Conservation (phyloP, 2,888 invertebrate species). For the Elegia similella region DNA sequence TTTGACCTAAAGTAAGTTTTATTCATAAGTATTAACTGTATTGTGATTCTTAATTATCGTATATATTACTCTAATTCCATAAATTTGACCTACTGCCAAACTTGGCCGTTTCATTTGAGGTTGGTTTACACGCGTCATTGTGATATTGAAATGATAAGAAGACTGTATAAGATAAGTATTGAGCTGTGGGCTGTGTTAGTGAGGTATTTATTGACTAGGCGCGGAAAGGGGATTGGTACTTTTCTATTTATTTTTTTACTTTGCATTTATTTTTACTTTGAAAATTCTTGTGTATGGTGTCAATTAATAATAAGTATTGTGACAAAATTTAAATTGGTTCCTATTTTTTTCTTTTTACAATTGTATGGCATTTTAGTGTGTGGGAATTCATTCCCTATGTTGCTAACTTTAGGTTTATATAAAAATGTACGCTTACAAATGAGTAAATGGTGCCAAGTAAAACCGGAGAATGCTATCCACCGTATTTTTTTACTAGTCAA, state of each 20-base stretch:
- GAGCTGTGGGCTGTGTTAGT: conserved; percentile 49
- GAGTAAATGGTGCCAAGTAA: conserved; percentile 4
- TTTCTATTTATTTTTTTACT: conserved; percentile 29
- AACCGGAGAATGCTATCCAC: not conserved
- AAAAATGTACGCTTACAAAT: not conserved
- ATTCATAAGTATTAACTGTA: conserved; percentile 77
- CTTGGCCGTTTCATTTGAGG: conserved; percentile 44
- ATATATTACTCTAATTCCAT: conserved; percentile 60
- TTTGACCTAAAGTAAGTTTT: conserved; percentile 63
- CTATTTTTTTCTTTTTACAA: not conserved
- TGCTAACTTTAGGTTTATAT: not conserved
- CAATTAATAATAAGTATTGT: not conserved
- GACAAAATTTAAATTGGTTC: not conserved
- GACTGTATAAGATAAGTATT: conserved; percentile 34
- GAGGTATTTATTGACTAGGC: conserved; percentile 37
- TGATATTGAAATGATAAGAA: conserved; percentile 60
- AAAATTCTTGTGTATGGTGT: not conserved
- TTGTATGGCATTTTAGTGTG: not conserved
- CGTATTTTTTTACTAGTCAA: conserved; percentile 24
- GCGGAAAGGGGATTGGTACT: conserved; percentile 27
- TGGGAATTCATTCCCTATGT: not conserved
- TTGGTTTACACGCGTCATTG: conserved; percentile 52
- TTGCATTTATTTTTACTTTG: not conserved
- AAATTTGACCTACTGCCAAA: conserved; percentile 66
- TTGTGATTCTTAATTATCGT: conserved; percentile 75